These are phyloP conservation scores for Caenorhabditis brenneri DNA, from an alignment of 1,140 invertebrate genomes.

Conservation along the genomic window DNA sequence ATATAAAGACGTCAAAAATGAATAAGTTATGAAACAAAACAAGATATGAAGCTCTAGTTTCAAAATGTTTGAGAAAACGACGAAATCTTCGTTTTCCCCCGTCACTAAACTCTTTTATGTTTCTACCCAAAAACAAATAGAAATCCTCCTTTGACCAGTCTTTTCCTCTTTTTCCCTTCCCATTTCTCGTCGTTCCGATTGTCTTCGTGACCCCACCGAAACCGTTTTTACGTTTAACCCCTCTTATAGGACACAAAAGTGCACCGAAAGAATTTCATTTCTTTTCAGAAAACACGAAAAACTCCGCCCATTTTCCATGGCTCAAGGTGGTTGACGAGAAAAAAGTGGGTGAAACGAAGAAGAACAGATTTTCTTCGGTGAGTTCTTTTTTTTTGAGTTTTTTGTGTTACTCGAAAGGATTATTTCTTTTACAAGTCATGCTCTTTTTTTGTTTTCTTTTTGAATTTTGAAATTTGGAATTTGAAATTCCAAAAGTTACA, in stretches of 20 bases:
- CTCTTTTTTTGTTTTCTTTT: not conserved
- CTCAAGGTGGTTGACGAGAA: not conserved
- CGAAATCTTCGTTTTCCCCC: not conserved
- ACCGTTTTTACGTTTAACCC: constrained; percentile 25
- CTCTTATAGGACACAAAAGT: not conserved
- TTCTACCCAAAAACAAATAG: constrained; percentile 22
- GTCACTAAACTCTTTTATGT: not conserved
- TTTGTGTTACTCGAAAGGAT: no score
- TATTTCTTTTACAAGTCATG: not conserved
- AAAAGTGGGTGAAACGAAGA: not conserved
- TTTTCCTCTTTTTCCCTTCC: not conserved
- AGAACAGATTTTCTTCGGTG: constrained; percentile 38
- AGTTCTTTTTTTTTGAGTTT: not conserved
- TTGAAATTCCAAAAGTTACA: not conserved
- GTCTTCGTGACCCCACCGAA: constrained; percentile 33
- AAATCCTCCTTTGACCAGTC: not conserved
- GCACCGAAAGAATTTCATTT: not conserved
- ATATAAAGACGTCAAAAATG: no score
- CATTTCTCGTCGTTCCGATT: no score
- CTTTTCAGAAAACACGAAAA: not conserved
- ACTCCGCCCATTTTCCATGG: constrained; percentile 29
- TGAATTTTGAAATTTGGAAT: no score
- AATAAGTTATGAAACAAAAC: no score
- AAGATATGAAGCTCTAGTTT: no score
- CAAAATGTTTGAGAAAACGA: not conserved